phyloP scores from a whole-genome alignment of 2,888 invertebrate genomes.

The Venustoraphidia nigricollis region DNA sequence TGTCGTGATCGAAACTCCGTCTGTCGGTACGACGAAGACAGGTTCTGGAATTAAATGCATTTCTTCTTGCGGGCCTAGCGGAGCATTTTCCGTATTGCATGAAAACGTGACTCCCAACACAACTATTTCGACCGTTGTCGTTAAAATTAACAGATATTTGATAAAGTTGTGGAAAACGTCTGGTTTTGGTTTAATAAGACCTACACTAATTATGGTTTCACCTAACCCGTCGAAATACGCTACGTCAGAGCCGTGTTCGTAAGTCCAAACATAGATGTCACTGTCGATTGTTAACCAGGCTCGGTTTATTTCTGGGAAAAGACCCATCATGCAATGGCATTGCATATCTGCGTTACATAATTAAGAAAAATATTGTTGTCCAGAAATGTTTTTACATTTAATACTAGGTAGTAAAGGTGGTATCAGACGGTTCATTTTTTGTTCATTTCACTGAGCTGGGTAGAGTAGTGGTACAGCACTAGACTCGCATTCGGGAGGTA shows the following conservation, averaged over 20 bases:
- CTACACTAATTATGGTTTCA: conserved; percentile 88
- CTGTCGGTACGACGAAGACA: conserved; percentile 84
- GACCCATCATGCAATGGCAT: conserved; percentile 91
- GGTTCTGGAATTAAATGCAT: conserved; percentile 89
- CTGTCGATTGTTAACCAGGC: conserved; percentile 97
- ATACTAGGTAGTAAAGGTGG: no score
- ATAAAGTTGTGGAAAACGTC: conserved; percentile 84
- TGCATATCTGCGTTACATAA: conserved; percentile 58
- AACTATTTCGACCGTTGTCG: conserved; percentile 90
- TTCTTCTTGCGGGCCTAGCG: conserved; percentile 41
- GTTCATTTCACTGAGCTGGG: no score
- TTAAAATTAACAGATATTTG: conserved; percentile 76
- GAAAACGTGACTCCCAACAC: conserved; percentile 60
- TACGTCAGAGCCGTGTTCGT: conserved; percentile 86
- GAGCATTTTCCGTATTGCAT: conserved; percentile 30
- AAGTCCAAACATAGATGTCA: conserved; percentile 96
- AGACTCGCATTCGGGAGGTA: no score
- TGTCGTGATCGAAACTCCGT: conserved; percentile 69
- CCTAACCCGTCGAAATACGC: conserved; percentile 93
- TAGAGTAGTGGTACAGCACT: no score
- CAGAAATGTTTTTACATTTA: no score
- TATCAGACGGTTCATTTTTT: no score
- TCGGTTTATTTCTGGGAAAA: conserved; percentile 89
- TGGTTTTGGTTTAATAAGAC: conserved; percentile 72
- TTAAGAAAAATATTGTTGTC: no score